Evolutionary conservation across 2,113 vertebrate species (phyloP).

Genomic region (Leptosomus discolor): DNA sequence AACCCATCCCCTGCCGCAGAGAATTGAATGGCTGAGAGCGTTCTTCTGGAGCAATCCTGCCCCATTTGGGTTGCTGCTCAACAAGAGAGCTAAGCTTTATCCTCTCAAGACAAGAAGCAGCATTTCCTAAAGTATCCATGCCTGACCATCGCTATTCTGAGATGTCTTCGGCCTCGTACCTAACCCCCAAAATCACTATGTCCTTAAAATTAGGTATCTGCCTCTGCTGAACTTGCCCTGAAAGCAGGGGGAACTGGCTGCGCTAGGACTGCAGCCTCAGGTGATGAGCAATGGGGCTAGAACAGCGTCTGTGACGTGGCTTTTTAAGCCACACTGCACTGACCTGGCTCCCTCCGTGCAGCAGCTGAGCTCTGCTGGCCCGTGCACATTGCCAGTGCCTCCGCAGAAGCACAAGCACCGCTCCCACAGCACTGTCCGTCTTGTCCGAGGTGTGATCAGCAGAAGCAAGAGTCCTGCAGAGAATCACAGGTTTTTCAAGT

Average conservation of each 20-base stretch:
- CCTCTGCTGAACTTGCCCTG: neutral
- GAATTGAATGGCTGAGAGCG: neutral
- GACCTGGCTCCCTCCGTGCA: accelerated
- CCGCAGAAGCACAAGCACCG: neutral
- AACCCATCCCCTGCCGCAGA: neutral
- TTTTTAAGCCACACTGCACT: accelerated
- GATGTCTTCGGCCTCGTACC: neutral
- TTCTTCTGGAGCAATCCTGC: neutral
- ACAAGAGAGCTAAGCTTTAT: neutral
- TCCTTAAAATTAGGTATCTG: neutral
- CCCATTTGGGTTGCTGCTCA: neutral
- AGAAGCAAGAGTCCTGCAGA: neutral
- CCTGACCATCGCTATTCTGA: accelerated
- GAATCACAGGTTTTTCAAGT: neutral
- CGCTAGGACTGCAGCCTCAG: neutral
- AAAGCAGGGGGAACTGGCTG: neutral
- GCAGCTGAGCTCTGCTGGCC: neutral
- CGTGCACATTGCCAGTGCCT: accelerated
- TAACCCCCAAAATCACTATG: neutral
- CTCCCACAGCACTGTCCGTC: accelerated
- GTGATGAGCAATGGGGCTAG: neutral
- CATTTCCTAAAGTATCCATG: neutral
- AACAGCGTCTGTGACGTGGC: neutral
- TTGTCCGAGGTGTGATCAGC: accelerated
- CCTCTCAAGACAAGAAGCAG: neutral